phyloP scores from a whole-genome alignment of 2,113 vertebrate genomes.

The Zapus hudsonius region DNA sequence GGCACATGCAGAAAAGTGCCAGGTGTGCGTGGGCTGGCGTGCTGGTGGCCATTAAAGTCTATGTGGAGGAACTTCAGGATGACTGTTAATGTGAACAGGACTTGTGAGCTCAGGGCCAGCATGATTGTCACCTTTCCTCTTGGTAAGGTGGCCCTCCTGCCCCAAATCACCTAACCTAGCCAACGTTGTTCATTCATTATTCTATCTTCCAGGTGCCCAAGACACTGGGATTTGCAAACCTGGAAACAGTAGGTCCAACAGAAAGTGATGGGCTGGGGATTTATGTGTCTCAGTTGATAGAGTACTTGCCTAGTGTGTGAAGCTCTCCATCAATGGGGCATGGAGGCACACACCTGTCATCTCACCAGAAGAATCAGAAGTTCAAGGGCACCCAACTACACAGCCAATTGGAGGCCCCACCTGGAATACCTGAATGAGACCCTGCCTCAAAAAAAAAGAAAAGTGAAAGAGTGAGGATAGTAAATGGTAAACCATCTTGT shows the following conservation, averaged over 20 bases:
- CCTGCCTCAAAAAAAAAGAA: background rate
- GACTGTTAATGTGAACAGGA: background rate
- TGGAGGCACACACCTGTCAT: background rate
- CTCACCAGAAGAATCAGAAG: background rate
- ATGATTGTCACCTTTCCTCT: background rate
- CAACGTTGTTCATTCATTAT: background rate
- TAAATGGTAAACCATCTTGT: background rate
- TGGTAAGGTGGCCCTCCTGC: background rate
- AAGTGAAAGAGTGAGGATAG: background rate
- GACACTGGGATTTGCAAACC: background rate
- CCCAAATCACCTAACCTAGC: background rate
- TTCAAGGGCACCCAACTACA: background rate
- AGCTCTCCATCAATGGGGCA: background rate
- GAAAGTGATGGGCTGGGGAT: background rate
- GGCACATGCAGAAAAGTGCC: background rate
- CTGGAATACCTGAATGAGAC: background rate
- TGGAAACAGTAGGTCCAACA: background rate
- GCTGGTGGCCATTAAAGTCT: no score
- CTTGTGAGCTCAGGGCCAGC: background rate
- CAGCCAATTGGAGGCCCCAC: background rate
- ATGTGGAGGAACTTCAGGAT: background rate
- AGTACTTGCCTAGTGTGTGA: accelerated
- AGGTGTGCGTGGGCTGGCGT: no score
- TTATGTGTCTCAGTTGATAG: background rate
- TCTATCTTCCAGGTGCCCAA: background rate